Conservation (phyloP, 2,888 invertebrate species). For the Zaprionus obscuricornis region DNA sequence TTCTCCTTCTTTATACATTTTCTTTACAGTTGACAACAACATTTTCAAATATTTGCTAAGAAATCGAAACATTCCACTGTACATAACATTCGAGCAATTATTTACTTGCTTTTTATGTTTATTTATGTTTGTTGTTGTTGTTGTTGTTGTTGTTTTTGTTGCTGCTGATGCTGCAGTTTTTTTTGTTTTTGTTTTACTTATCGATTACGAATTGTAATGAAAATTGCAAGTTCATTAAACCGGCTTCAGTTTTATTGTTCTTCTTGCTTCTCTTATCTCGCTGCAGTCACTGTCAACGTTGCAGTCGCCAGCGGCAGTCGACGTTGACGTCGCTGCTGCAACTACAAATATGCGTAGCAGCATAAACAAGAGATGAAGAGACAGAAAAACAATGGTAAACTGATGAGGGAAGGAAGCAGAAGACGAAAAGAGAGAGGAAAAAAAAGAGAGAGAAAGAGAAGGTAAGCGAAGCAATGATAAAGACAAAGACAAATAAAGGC, state of each 20-base stretch:
- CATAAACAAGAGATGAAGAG: conserved; percentile 56
- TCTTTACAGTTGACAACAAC: conserved; percentile 9
- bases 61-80: too few relatives aligned
- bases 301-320: too few relatives aligned
- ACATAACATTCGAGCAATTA: too few relatives aligned
- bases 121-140: too few relatives aligned
- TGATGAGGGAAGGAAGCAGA: conserved; percentile 1
- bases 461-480: conserved; percentile 1
- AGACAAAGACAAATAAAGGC: conserved; percentile 49
- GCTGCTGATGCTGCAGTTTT: conserved; percentile 4
- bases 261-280: conserved; percentile 43
- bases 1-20: neutral
- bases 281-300: neutral
- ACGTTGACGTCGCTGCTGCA: conserved; percentile 9
- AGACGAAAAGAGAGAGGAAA: neutral
- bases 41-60: too few relatives aligned
- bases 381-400: conserved; percentile 28
- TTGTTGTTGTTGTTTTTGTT: neutral
- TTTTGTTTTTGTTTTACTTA: neutral
- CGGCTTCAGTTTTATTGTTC: too few relatives aligned
- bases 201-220: conserved; percentile 39
- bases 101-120: too few relatives aligned
- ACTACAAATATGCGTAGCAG: conserved; percentile 44
- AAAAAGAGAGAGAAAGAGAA: neutral
- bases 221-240: conserved; percentile 76